A percentile compares a stretch with the other conserved stretches of the same genome.
Evolutionary conservation across 2,797 vertebrate genomes (phyloP).

Genomic region (Microchirus variegatus): DNA sequence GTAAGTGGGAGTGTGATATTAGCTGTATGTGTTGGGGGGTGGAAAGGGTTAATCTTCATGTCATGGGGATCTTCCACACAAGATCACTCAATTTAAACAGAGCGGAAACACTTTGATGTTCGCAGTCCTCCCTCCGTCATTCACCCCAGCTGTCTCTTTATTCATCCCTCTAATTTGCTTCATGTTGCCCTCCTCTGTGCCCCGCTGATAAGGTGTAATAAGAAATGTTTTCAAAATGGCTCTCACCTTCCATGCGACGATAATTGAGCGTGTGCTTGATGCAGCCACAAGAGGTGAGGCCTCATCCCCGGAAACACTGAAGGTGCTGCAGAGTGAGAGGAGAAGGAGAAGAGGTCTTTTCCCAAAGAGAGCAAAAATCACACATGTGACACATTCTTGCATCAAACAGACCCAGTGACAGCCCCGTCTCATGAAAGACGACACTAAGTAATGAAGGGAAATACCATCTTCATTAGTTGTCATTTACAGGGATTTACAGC

Average conservation of each 20-base stretch:
- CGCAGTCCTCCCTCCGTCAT: conserved; percentile 42
- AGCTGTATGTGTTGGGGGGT: conserved; percentile 35
- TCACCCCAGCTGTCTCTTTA: conserved; percentile 48
- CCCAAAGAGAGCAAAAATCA: conserved; percentile 3
- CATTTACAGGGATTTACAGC: conserved; percentile 74
- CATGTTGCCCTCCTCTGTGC: conserved; percentile 59
- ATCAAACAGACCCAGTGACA: conserved; percentile 26
- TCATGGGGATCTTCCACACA: conserved; percentile 75
- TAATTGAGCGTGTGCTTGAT: conserved; percentile 56
- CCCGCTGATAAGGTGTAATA: conserved; percentile 78
- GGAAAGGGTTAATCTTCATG: conserved; percentile 73
- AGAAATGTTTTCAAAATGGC: conserved; percentile 72
- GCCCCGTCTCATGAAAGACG: conserved; percentile 41
- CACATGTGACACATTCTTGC: conserved; percentile 22
- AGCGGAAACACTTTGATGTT: conserved; percentile 76
- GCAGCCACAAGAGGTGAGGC: conserved; percentile 29
- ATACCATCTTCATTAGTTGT: conserved; percentile 75
- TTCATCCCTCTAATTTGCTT: conserved; percentile 68
- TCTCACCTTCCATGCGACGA: conserved; percentile 62
- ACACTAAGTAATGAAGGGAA: conserved; percentile 56
- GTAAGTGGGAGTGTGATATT: conserved; percentile 68
- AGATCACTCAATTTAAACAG: conserved; percentile 77
- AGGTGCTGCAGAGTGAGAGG: conserved; percentile 20
- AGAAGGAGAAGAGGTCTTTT: not conserved
- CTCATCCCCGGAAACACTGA: conserved; percentile 35